A percentile compares a stretch with the other conserved stretches of the same genome.
Evolutionary conservation across 35 echinoderm and acorn worm genomes (phyloP).

Genomic region (Chiridota heheva): DNA sequence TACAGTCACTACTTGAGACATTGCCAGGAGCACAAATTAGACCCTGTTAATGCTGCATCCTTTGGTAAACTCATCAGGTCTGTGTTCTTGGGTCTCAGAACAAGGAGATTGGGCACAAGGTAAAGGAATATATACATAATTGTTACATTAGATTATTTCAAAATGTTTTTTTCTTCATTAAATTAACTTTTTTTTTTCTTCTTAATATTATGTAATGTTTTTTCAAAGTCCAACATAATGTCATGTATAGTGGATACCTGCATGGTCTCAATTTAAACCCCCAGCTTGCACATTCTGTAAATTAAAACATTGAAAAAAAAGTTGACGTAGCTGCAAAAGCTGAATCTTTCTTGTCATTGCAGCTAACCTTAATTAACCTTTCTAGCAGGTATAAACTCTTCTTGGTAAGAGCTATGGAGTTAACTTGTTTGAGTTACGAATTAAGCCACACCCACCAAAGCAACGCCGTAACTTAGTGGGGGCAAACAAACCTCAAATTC

Average conservation of each 20-base stretch:
- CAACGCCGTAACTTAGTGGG: too few species aligned
- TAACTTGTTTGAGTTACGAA: too few species aligned
- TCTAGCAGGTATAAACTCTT: too few species aligned
- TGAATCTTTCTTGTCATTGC: too few species aligned
- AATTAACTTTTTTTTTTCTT: background rate
- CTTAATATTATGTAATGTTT: background rate
- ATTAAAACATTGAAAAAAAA: too few species aligned
- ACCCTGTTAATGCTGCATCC: slow-evolving; percentile 96
- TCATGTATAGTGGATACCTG: background rate
- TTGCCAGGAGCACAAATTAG: slow-evolving; percentile 94
- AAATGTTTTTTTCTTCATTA: background rate
- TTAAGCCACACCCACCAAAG: too few species aligned
- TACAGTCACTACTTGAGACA: slow-evolving; percentile 98
- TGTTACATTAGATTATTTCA: background rate
- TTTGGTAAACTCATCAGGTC: slow-evolving; percentile 97
- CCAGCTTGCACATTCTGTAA: too few species aligned
- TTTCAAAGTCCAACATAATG: background rate
- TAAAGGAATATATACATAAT: background rate
- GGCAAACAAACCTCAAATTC: too few species aligned
- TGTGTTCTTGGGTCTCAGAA: slow-evolving; percentile 92
- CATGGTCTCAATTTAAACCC: too few species aligned
- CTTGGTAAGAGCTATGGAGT: too few species aligned
- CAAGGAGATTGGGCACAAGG: slow-evolving; percentile 94
- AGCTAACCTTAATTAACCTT: too few species aligned
- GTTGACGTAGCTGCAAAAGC: too few species aligned